Evolutionary conservation across 2,113 vertebrate species (phyloP), one percentile per base, ranked within the genome.

Genomic region (Capra hircus): DNA sequence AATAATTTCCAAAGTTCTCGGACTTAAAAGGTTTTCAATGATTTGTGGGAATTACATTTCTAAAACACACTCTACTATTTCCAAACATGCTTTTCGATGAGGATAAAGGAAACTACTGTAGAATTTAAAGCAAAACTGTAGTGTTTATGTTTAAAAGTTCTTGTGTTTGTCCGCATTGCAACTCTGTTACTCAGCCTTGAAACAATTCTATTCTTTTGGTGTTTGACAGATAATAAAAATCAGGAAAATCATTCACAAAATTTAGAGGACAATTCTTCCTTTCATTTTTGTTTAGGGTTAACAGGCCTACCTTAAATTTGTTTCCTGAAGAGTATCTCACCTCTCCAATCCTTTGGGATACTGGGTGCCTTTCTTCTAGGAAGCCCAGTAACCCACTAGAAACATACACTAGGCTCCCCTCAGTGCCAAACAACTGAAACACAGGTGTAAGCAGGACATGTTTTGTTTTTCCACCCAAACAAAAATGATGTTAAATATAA

Each of bases 1-100:
- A 97, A 90, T 86, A 94, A 95, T 78, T 95, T 80, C 91, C 78
- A 92, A 95, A 89, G n/a, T 92, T 90, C 80, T 92, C 78, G 19
- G n/a, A 91, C 53, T 89, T 92, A 16, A 92, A 92, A 77, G 53
- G 19, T 40, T 96, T 95, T 94, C n/a, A 80, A 67, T 77, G 48
- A 90, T 77, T 90, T 92, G 17, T 53, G 59, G 16, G 43, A 94
- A 90, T 59, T 91, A 91, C 81, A 81, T 62, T 95, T 88, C 60
- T 89, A 82, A 85, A 88, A 62, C 50, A 84, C 3, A 85, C 16
- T 33, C 30, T 50, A 43, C 52, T 83, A 3, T 67, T 94, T 85
- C 28, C n/a, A 91, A 91, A 94, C 23, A 92, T 4, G 6, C 36
- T 62, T 96, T 89, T 92, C 43, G 57, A 8, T 81, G 55, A 57